Conservation (phyloP, 1,140 invertebrate genomes). For the Chironomus tepperi region DNA sequence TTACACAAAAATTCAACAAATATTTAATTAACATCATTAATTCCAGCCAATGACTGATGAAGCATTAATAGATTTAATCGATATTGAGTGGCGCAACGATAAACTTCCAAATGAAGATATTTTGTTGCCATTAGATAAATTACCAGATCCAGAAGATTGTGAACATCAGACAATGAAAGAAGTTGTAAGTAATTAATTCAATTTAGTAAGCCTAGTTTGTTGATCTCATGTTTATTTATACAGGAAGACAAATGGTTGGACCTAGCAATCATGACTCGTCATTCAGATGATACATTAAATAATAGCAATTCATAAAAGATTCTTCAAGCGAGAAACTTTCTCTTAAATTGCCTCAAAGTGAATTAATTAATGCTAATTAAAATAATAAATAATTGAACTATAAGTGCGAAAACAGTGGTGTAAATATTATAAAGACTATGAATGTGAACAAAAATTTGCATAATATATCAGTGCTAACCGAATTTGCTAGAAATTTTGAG, state of each 20-base stretch:
- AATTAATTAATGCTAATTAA: neutral
- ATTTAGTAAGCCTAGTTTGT: neutral
- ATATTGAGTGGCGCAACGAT: conserved; percentile 81
- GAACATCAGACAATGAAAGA: conserved; percentile 82
- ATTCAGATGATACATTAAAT: conserved; percentile 29
- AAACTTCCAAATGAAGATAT: conserved; percentile 85
- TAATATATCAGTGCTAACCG: conserved; percentile 59
- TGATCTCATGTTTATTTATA: conserved; percentile 3
- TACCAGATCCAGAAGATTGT: conserved; percentile 90
- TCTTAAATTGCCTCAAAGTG: neutral
- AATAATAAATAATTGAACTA: neutral
- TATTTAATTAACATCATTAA: neutral
- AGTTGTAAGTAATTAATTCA: conserved; percentile 47
- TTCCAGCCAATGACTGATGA: conserved; percentile 50
- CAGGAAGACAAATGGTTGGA: conserved; percentile 77
- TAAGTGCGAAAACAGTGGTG: conserved; percentile 17
- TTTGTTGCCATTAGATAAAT: conserved; percentile 72
- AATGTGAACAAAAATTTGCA: conserved; percentile 57
- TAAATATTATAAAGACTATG: conserved; percentile 27
- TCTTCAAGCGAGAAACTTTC: too few relatives aligned
- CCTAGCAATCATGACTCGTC: conserved; percentile 52
- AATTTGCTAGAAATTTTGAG: conserved; percentile 53
- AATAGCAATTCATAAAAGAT: conserved; percentile 27
- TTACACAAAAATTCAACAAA: too few relatives aligned
- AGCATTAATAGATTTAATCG: conserved; percentile 76